These are phyloP conservation scores for Leptura quadrifasciata DNA, from an alignment of 2,888 invertebrate genomes.

Conservation along the genomic window DNA sequence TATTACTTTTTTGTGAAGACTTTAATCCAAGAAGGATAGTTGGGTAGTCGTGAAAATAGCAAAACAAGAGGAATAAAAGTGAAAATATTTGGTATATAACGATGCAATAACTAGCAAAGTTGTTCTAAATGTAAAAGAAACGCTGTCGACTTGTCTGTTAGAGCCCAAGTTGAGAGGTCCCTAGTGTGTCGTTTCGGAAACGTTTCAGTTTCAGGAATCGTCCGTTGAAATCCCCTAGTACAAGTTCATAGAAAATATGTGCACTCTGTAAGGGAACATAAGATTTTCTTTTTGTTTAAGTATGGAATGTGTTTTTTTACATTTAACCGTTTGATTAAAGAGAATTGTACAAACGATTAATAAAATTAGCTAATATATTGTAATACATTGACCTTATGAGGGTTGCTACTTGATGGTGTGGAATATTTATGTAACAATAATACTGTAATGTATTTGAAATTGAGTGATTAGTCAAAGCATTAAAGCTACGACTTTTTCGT, in stretches of 20 bases:
- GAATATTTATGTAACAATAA: too few species aligned
- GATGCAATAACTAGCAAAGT: constrained; percentile 58
- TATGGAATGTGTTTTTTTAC: not conserved
- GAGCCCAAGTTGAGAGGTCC: constrained; percentile 67
- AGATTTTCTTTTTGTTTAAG: constrained; percentile 27
- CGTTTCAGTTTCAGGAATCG: constrained; percentile 49
- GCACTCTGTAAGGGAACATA: constrained; percentile 35
- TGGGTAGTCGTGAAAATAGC: constrained; percentile 16
- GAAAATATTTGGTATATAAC: constrained; percentile 52
- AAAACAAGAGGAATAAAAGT: constrained; percentile 46
- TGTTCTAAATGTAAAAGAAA: constrained; percentile 66
- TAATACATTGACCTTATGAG: too few species aligned
- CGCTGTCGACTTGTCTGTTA: constrained; percentile 66
- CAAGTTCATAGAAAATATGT: constrained; percentile 53
- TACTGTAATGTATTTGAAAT: too few species aligned
- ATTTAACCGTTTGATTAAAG: not conserved
- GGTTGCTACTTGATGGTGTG: too few species aligned
- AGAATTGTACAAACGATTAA: too few species aligned
- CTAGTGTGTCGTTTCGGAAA: constrained; percentile 63
- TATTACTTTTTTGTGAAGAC: not conserved
- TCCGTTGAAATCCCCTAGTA: constrained; percentile 52
- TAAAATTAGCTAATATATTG: too few species aligned
- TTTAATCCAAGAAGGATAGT: not conserved
- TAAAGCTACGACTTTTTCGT: too few species aligned
- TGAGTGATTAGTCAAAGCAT: too few species aligned